Percentiles rank a stretch among this genome's conserved stretches.
Conservation (phyloP, 2,888 invertebrate species). For the Lymantria dispar region DNA sequence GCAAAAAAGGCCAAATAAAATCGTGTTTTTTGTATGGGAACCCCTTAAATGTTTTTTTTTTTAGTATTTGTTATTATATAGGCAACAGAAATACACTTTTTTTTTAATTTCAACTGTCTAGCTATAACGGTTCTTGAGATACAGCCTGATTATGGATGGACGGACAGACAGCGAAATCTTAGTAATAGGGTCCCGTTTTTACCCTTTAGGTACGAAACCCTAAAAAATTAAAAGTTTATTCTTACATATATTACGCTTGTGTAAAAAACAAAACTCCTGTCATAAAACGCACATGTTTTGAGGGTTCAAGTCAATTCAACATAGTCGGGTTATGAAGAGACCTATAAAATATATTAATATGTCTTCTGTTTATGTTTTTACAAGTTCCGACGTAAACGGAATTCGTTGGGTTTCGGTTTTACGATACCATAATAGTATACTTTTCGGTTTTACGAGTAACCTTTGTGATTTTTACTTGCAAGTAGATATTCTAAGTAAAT, state of each 20-base stretch:
- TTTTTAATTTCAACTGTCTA: no score
- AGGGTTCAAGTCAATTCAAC: constrained; percentile 4
- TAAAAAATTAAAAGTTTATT: no score
- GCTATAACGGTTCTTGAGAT: no score
- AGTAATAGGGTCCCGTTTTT: no score
- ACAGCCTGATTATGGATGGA: no score
- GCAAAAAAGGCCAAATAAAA: no score
- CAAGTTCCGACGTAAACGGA: constrained; percentile 1
- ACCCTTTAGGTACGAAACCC: no score
- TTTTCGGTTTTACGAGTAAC: neutral
- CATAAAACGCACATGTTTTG: constrained; percentile 9
- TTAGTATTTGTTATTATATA: no score
- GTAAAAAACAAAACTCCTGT: constrained; percentile 4
- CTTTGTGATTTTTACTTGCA: neutral
- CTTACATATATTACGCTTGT: neutral
- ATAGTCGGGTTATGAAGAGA: constrained; percentile 1
- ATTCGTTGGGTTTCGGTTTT: neutral
- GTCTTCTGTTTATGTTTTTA: constrained; percentile 3
- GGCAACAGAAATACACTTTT: no score
- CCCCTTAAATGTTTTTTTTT: no score
- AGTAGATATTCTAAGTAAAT: neutral
- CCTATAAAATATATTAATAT: constrained; percentile 5
- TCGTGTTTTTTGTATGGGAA: no score
- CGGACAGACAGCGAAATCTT: no score
- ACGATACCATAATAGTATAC: neutral